Percentiles rank a stretch among this genome's conserved stretches.
phyloP scores from a whole-genome alignment of 2,888 invertebrate species.

The Ptychoptera contaminata region DNA sequence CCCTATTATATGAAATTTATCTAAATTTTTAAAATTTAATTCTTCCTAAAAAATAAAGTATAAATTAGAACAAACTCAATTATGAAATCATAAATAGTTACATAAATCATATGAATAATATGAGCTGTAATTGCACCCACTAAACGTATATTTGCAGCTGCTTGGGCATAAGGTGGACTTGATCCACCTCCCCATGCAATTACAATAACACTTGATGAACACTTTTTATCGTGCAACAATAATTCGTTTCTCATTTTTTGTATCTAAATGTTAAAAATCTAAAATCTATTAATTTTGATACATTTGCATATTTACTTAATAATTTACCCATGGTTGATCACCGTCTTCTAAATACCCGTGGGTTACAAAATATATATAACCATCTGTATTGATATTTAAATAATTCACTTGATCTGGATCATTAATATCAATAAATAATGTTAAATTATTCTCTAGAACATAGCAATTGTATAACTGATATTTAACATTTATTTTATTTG shows the following conservation, averaged over 20 bases:
- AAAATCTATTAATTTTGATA: conserved; percentile 3
- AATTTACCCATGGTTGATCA: conserved; percentile 57
- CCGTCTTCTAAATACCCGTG: conserved; percentile 83
- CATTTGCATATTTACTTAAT: conserved; percentile 1
- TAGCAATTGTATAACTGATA: conserved; percentile 39
- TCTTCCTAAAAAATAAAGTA: conserved; percentile 31
- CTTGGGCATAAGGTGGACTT: conserved; percentile 78
- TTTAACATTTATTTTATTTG: conserved; percentile 42
- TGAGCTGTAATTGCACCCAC: conserved; percentile 73
- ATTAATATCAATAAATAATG: conserved; percentile 48
- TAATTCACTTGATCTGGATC: conserved; percentile 43
- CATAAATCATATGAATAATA: conserved; percentile 40
- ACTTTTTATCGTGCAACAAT: conserved; percentile 42
- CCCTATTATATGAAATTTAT: conserved; percentile 67
- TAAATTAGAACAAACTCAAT: background rate
- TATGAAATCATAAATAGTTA: conserved; percentile 22
- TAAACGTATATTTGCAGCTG: conserved; percentile 77
- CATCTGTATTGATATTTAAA: conserved; percentile 44
- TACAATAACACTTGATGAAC: conserved; percentile 57
- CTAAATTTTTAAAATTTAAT: conserved; percentile 37
- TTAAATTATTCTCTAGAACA: conserved; percentile 30
- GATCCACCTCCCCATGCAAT: conserved; percentile 81
- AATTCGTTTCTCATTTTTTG: conserved; percentile 55
- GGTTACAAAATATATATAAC: conserved; percentile 57
- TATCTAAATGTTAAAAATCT: conserved; percentile 31